Evolutionary conservation across 2,888 invertebrate species (phyloP).

Genomic region (Macrophya annulata): DNA sequence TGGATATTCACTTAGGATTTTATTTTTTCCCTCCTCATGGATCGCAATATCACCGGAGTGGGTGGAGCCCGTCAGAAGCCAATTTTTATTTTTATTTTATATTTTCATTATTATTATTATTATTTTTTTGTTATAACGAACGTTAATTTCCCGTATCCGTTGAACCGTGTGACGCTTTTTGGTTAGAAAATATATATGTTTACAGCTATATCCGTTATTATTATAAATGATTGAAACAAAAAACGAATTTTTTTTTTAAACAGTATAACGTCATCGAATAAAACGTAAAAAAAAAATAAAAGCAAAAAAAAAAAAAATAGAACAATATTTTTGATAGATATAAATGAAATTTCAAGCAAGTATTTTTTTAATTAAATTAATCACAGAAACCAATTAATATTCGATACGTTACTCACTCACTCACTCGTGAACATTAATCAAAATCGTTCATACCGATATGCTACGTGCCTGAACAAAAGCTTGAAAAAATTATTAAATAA

Average conservation of each 20-base stretch:
- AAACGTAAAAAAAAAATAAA: background rate
- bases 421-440: background rate
- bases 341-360: background rate
- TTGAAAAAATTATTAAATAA: background rate
- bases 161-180: conserved; percentile 29
- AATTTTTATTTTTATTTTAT: background rate
- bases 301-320: background rate
- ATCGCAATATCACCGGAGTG: conserved; percentile 1
- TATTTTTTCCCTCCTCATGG: background rate
- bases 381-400: conserved; percentile 26
- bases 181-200: background rate
- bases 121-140: background rate
- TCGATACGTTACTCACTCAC: background rate
- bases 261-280: no score
- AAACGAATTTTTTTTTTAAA: no score
- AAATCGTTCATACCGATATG: background rate
- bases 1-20: background rate
- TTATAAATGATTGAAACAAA: background rate
- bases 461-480: no score
- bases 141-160: background rate
- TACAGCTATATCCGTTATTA: background rate
- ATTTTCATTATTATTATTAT: background rate
- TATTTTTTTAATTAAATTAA: background rate
- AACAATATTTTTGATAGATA: background rate
- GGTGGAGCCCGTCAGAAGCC: background rate